Evolutionary conservation across 1,140 invertebrate species (phyloP), one percentile per base, ranked within the genome.

Genomic region (Orussus abietinus): DNA sequence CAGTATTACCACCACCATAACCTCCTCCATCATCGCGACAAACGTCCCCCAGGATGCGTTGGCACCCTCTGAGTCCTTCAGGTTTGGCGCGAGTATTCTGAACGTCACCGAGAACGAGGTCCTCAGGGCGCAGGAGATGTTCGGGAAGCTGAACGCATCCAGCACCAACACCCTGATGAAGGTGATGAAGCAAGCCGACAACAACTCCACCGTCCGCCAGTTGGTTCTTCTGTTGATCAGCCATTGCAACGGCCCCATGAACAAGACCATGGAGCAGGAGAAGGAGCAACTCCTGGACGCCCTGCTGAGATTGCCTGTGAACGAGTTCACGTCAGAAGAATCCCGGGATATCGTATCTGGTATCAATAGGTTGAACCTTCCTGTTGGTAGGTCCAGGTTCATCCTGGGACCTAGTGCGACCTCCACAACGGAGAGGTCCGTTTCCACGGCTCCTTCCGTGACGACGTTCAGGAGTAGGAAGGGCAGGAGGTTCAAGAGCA

Each of bases 171-270:
- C 84, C 33, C 62, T 89, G 26, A 84, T 85, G 76, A 79, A 81
- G 42, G 82, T 87, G 4, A 89, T 90, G 85, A 82, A 84, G 50
- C 81, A 87, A 62, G 86, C 86, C 3, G 81, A 84, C 52, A 80
- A 77, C 40, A 88, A 88, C 59, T 81, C 81, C 29, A 83, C 84
- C 1, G 83, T 88, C 0, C 75, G 83, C 38, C 78, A 85, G 32
- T 63, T 90, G 10, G 81, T 90, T 22, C 61, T 90, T 6, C 60
- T 90, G 9, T 66, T 90, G 40, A 85, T 90, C 7, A 85, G 80
- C 48, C 85, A 85, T 36, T 87, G 85, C 54, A 84, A 82, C 42
- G 80, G 66, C 3, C 84, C 55, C 35, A 76, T 61, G 59, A 69
- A 60, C 76, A 84, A 65, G 69, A 85, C 54, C 73, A 83, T 63